These are phyloP conservation scores for Monomorium pharaonis DNA, from an alignment of 1,140 invertebrate genomes.

Conservation along the genomic window DNA sequence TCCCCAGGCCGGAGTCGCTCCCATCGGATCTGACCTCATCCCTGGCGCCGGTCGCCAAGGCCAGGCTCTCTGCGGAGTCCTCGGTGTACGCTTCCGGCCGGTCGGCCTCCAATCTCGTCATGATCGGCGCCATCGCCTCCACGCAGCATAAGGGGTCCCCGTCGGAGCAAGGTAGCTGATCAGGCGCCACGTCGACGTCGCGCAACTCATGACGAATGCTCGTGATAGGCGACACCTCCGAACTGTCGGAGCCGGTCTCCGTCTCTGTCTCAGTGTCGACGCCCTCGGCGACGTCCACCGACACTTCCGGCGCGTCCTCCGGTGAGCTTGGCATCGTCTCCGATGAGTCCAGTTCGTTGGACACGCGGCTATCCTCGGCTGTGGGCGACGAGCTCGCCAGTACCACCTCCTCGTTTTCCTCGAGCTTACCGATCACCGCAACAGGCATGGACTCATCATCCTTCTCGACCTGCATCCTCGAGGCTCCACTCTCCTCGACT, in stretches of 20 bases:
- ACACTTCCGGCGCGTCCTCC: slow-evolving; percentile 36
- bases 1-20: slow-evolving; percentile 92
- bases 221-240: slow-evolving; percentile 75
- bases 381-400: slow-evolving; percentile 7
- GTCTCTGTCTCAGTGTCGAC: slow-evolving; percentile 77
- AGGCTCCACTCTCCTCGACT: background rate
- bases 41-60: slow-evolving; percentile 76
- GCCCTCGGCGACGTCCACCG: slow-evolving; percentile 49
- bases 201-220: slow-evolving; percentile 52
- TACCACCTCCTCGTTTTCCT: slow-evolving; percentile 68
- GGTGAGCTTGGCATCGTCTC: slow-evolving; percentile 48
- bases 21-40: slow-evolving; percentile 90
- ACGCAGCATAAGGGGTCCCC: slow-evolving; percentile 75
- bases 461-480: background rate
- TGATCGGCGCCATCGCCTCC: slow-evolving; percentile 66
- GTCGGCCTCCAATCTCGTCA: slow-evolving; percentile 79
- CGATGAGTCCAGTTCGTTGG: slow-evolving; percentile 41
- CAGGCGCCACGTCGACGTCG: slow-evolving; percentile 63
- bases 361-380: background rate
- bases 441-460: slow-evolving; percentile 50
- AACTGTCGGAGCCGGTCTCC: slow-evolving; percentile 79
- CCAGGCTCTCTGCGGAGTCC: slow-evolving; percentile 82
- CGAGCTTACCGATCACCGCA: slow-evolving; percentile 69
- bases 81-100: slow-evolving; percentile 82
- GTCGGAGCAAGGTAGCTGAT: slow-evolving; percentile 68